phyloP scores from a whole-genome alignment of 2,888 invertebrate species.

The Criorhina ranunculi region DNA sequence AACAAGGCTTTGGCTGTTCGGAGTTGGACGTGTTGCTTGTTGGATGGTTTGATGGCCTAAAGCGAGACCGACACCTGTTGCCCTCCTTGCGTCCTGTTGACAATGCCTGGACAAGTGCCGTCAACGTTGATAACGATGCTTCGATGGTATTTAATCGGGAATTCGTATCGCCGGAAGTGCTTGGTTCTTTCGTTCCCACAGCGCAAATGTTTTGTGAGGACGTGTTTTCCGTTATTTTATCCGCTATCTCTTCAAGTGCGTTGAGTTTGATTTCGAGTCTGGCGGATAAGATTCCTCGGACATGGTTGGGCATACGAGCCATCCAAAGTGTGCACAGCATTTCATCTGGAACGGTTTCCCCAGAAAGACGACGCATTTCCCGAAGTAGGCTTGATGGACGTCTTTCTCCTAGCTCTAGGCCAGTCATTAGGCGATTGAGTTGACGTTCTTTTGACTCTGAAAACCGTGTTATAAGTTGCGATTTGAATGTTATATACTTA shows the following conservation, averaged over 20 bases:
- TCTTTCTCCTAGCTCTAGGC: neutral
- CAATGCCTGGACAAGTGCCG: neutral
- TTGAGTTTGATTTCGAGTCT: neutral
- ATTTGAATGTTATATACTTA: neutral
- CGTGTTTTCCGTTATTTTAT: slow-evolving; percentile 10
- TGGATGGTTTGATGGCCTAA: neutral
- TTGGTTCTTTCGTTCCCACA: neutral
- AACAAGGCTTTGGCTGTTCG: too few relatives aligned
- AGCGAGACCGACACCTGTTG: neutral
- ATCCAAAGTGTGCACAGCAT: too few relatives aligned
- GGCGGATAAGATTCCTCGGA: neutral
- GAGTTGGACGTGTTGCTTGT: too few relatives aligned
- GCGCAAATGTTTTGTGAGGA: neutral
- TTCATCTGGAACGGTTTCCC: too few relatives aligned
- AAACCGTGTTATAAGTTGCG: neutral
- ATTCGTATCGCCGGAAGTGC: neutral
- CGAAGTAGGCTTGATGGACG: slow-evolving; percentile 1
- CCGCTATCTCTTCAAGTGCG: slow-evolving; percentile 11
- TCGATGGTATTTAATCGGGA: neutral
- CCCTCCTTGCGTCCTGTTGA: neutral
- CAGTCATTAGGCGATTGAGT: neutral
- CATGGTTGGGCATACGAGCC: slow-evolving; percentile 5
- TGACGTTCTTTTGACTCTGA: neutral
- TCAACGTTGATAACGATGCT: neutral
- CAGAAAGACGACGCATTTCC: neutral